Conservation (phyloP, 2,888 invertebrate genomes). For the Plagodis dolabraria region DNA sequence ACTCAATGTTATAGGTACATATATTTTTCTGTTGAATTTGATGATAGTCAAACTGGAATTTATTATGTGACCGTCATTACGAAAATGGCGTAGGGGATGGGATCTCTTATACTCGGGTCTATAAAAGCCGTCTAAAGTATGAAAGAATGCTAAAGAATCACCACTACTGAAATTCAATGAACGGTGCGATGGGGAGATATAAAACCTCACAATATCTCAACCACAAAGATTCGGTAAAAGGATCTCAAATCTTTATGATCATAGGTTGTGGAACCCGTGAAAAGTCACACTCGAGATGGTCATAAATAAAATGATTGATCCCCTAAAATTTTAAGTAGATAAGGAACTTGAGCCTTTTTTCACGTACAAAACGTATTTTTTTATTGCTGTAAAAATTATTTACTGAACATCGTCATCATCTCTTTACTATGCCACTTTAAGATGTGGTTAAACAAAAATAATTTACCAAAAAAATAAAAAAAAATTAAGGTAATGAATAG, state of each 20-base stretch:
- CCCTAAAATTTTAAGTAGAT: constrained; percentile 54
- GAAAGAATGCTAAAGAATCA: constrained; percentile 36
- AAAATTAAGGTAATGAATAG: too few species aligned
- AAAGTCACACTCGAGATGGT: constrained; percentile 43
- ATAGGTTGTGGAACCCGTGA: constrained; percentile 46
- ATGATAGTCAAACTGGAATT: constrained; percentile 8
- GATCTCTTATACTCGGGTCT: constrained; percentile 31
- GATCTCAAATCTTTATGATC: constrained; percentile 46
- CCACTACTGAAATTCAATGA: constrained; percentile 38
- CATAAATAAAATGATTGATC: constrained; percentile 59
- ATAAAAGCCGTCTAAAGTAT: constrained; percentile 38
- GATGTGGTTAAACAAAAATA: too few species aligned
- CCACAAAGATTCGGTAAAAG: constrained; percentile 43
- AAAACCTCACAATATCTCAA: constrained; percentile 48
- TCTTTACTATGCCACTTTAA: too few species aligned
- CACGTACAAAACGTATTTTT: constrained; percentile 9
- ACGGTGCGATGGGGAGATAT: constrained; percentile 43
- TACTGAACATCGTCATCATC: too few species aligned
- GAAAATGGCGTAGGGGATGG: constrained; percentile 24
- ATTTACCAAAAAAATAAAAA: too few species aligned
- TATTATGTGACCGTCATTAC: constrained; percentile 31
- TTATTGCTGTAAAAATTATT: too few species aligned
- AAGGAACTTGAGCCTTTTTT: constrained; percentile 42
- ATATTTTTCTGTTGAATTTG: not conserved
- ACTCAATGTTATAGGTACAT: not conserved